Percentiles rank a stretch among this genome's conserved stretches.
Evolutionary conservation across 2,888 invertebrate species (phyloP).

Genomic region (Eupeodes luniger): DNA sequence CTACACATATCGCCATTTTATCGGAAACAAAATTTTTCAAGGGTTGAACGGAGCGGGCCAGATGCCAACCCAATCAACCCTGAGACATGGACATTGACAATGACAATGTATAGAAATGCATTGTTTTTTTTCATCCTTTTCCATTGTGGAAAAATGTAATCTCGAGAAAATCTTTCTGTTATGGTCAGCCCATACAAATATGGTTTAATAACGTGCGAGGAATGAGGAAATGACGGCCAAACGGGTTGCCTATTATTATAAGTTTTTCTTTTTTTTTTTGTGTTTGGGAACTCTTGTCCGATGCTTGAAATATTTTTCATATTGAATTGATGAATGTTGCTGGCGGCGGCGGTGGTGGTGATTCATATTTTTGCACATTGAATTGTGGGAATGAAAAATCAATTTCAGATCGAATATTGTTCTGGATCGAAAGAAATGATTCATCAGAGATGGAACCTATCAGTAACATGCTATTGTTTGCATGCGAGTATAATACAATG

Average conservation of each 20-base stretch:
- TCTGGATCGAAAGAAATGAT: conserved; percentile 7
- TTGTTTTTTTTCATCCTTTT: conserved; percentile 26
- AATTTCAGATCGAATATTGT: conserved; percentile 19
- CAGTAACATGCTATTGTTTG: conserved; percentile 28
- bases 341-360: neutral
- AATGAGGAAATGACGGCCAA: conserved; percentile 65
- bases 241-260: conserved; percentile 70
- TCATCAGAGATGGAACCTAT: conserved; percentile 25
- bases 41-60: conserved; percentile 62
- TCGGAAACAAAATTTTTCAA: conserved; percentile 42
- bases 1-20: conserved; percentile 20
- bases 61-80: conserved; percentile 67
- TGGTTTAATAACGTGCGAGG: conserved; percentile 73
- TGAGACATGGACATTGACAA: conserved; percentile 48
- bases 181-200: conserved; percentile 79
- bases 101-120: conserved; percentile 16
- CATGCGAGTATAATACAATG: neutral
- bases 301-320: conserved; percentile 12
- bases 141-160: conserved; percentile 53
- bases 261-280: conserved; percentile 33
- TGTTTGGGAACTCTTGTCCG: conserved; percentile 34
- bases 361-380: conserved; percentile 28
- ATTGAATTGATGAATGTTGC: conserved; percentile 1
- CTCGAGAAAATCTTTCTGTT: conserved; percentile 77
- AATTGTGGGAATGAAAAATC: conserved; percentile 38